Evolutionary conservation across 2,888 invertebrate species (phyloP).

Genomic region (Tenodera sinensis): DNA sequence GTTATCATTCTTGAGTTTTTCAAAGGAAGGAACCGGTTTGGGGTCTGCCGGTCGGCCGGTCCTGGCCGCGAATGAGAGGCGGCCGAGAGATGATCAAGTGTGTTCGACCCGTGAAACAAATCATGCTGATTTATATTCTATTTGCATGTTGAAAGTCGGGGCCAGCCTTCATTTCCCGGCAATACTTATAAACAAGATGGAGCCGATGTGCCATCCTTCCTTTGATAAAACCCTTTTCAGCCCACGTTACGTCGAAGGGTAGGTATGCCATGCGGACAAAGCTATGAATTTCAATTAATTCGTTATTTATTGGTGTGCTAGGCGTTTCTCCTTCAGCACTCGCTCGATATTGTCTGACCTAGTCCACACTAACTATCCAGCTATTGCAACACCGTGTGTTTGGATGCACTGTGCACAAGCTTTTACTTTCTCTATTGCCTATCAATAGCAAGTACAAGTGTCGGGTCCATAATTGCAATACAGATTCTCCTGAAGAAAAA

Average conservation of each 20-base stretch:
- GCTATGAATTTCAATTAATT: not conserved
- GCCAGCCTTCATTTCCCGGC: not conserved
- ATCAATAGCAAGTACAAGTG: too few species aligned
- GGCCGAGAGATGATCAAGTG: not conserved
- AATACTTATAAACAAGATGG: not conserved
- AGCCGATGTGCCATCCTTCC: not conserved
- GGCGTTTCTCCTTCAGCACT: not conserved
- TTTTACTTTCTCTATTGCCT: too few species aligned
- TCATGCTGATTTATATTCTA: conserved; percentile 38
- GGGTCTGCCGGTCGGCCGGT: too few species aligned
- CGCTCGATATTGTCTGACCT: not conserved
- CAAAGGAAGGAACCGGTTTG: not conserved
- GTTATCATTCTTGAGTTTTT: not conserved
- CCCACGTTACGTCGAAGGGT: not conserved
- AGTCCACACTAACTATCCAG: not conserved
- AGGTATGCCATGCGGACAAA: not conserved
- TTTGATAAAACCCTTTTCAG: not conserved
- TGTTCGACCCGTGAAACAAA: conserved; percentile 31
- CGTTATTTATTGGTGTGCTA: not conserved
- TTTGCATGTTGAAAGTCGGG: conserved; percentile 35
- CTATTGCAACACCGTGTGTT: not conserved
- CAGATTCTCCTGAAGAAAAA: too few species aligned
- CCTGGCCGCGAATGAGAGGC: not conserved
- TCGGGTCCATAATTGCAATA: too few species aligned
- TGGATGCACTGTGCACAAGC: too few species aligned